Evolutionary conservation across 2,888 invertebrate species (phyloP), one percentile per base, ranked within the genome.

Genomic region (Megaustenia siamemsis): DNA sequence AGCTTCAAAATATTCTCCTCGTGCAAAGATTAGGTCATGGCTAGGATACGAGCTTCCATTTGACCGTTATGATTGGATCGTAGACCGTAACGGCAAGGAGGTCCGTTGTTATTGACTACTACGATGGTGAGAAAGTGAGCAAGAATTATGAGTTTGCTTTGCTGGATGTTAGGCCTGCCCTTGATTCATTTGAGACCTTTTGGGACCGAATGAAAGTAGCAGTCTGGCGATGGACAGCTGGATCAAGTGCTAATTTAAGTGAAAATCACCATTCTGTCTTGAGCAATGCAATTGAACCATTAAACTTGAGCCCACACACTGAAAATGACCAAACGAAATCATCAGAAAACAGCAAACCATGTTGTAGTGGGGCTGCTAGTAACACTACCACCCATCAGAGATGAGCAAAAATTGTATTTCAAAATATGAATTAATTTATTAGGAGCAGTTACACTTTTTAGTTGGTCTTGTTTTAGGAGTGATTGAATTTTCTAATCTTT

Each of bases 61-160:
- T 94, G 99, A 99, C 94, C 96, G 99, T 60, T 99, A 99, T 93
- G 99, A 99, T 93, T 99, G 99, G 99, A 97, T 99, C 92, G 96
- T 99, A 15, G 99, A 99, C 94, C 96, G 99, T 89, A 95, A 95
- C 90, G 95, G 98, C 96, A 94, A 97, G 97, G 93, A 94, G 84
- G 95, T 95, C 0, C 92, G 94, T 89, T 99, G 95, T 99, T 43
- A 99, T 99, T 92, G 99, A 99, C 94, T 99, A 99, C 94, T 99
- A 99, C 92, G 99, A 99, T 93, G 98, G 98, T 56, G 99, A 98
- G 0, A 94, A 96, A 68, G 96, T 99, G 0, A 96, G 99, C 93
- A 96, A 96, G 84, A 96, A 96, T 21, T 97, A 96, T 91, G 96
- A 97, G 92, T 99, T 99, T 95, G 98, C 99, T 0, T 93, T 98